Base-by-base conservation (phyloP, 2,888 invertebrate species). In the Melitaea athalia region DNA sequence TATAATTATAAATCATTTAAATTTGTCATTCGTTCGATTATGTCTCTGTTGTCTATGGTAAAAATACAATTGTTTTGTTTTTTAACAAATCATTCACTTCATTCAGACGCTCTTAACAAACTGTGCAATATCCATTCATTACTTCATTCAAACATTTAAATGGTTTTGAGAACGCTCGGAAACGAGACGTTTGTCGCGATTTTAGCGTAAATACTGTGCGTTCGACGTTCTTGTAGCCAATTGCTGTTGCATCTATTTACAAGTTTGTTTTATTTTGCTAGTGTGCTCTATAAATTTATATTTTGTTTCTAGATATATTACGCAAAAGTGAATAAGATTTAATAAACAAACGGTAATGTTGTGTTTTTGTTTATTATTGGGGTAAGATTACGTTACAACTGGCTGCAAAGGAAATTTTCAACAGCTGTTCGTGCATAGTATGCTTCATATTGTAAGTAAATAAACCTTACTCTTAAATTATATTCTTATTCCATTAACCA, bases 351-450 rank as follows among this genome's bases (percentile, higher is more conserved):
- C 79, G 79, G 75, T 74, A 77, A 86, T 88, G 88, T 84, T 85
- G 88, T 91, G 89, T 87, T 87, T 87, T 85, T 76, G 78, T 84
- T 85, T 78, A 81, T 82, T 83, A 82, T 81, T 80, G 79, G 81
- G 81, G 80, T 78, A 78, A 80, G 76, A 79, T 78, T 79, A 74
- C 74, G 75, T 79, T 80, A 73, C 72, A 77, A 77, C 74, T 73
- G 70, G 68, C 75, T 76, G 70, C 73, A 81, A 80, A 82, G 81
- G 82, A 80, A 81, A 80, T 81, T 82, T 85, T 79, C 75, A 87
- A 82, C 87, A 88, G 86, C 89, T 87, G 86, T 84, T 85, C 77
- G 79, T 81, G 86, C 89, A 88, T 90, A 91, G 89, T 88, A 91
- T 91, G 92, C 86, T 88, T 82, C 82, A 85, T 86, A 87, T 81